phyloP scores from a whole-genome alignment of 23 tunicate genomes.

The Oikopleura dioica region DNA sequence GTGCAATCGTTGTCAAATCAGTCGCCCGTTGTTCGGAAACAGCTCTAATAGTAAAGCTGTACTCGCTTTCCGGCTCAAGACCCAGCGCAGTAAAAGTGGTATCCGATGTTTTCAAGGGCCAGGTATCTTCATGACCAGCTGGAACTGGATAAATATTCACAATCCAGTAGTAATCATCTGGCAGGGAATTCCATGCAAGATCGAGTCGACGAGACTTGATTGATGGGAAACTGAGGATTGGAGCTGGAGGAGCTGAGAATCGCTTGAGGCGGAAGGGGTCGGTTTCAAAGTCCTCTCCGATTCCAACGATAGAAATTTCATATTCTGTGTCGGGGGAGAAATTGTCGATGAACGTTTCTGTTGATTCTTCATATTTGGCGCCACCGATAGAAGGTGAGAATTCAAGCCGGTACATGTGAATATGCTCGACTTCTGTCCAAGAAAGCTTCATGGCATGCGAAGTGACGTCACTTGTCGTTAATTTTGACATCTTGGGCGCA shows the following conservation, averaged over 20 bases:
- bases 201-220: conserved; percentile 1
- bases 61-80: background rate
- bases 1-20: background rate
- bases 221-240: background rate
- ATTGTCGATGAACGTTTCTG: background rate
- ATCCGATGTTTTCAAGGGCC: background rate
- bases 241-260: background rate
- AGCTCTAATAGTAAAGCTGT: background rate
- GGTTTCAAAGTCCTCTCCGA: background rate
- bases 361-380: too few species aligned
- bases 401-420: background rate
- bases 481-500: background rate
- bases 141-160: background rate
- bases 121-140: background rate
- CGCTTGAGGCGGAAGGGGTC: background rate
- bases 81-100: background rate
- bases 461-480: background rate
- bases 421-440: background rate
- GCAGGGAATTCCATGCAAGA: background rate
- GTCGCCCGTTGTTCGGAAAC: conserved; percentile 1
- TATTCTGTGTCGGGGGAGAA: background rate
- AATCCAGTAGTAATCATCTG: background rate
- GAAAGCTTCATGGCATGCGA: background rate
- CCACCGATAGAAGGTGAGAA: background rate
- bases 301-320: background rate